Evolutionary conservation across 2,888 invertebrate species (phyloP), one percentile per base, ranked within the genome.

Genomic region (Hyposoter dolosus): DNA sequence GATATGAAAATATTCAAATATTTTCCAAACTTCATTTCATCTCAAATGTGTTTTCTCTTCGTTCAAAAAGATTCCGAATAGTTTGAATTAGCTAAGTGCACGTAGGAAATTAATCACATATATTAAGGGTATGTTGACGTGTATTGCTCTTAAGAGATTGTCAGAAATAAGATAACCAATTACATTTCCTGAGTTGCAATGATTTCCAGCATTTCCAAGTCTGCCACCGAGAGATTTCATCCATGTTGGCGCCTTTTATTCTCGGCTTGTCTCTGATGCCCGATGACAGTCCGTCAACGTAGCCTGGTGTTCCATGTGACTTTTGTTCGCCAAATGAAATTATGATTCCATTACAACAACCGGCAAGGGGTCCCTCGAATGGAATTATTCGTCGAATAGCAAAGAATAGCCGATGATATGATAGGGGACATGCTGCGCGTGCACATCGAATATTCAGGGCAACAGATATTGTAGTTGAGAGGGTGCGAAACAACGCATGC

Each of bases 291-390:
- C 74, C 77, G 80, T 79, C 53, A 75, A 45, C 60, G 63, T 68
- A 74, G 80, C 60, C 19, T 68, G 76, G n/a, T 60, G 45, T 43
- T 69, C 77, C 47, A 66, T 45, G 74, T 77, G 83, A 86, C 86
- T 86, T 85, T 83, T 86, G 86, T 86, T 83, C 74, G 68, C 83
- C 84, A 88, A 89, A 90, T 90, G 88, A 88, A 90, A 90, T 90
- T 90, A 89, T 89, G 89, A 90, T 90, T 89, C 86, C 89, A 90
- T 90, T 90, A 89, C 87, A 87, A 85, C 87, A 77, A 88, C 86
- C 87, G 88, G 81, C 77, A 84, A 83, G 85, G 87, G 88, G 86
- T 78, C 82, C 82, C 79, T 82, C 71, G 79, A 87, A 89, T 87
- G 86, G 83, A 89, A 90, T 90, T 88, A 90, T 90, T 90, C 90